A percentile compares a stretch with the other conserved stretches of the same genome.
Conservation (phyloP, 37 sponge, comb jelly and placozoan species). For the Eunapius fragilis region DNA sequence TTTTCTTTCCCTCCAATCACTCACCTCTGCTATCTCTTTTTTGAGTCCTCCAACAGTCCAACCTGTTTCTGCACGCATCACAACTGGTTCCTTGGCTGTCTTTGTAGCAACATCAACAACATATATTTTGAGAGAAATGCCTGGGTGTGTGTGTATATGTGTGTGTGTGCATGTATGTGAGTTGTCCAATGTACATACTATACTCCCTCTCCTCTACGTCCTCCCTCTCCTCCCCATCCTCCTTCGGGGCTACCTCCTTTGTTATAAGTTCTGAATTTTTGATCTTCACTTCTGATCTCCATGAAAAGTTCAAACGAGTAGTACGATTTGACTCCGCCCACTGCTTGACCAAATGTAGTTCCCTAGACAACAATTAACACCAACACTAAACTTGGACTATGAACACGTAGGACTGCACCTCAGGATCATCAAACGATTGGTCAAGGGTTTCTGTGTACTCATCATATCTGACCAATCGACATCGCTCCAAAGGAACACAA, state of each 20-base stretch:
- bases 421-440: conserved; percentile 80
- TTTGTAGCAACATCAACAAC: conserved; percentile 57
- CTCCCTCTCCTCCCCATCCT: not conserved
- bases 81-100: conserved; percentile 26
- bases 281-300: conserved; percentile 61
- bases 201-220: too few species aligned
- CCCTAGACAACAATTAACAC: conserved; percentile 21
- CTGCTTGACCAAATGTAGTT: conserved; percentile 54
- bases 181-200: too few species aligned
- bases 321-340: conserved; percentile 75
- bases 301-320: conserved; percentile 87
- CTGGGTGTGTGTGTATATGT: conserved; percentile 19
- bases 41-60: conserved; percentile 74
- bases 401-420: conserved; percentile 32
- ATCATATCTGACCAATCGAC: conserved; percentile 89
- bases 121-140: conserved; percentile 67
- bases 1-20: too few species aligned
- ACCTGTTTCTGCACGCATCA: conserved; percentile 56
- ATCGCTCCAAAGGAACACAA: conserved; percentile 70
- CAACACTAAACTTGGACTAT: not conserved
- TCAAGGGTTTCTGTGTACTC: conserved; percentile 86
- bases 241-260: conserved; percentile 51
- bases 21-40: conserved; percentile 30
- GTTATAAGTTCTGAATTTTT: conserved; percentile 72
- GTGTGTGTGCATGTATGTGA: not conserved